Base-by-base conservation (phyloP, 2,888 invertebrate species). In the Periphyllus acericola region DNA sequence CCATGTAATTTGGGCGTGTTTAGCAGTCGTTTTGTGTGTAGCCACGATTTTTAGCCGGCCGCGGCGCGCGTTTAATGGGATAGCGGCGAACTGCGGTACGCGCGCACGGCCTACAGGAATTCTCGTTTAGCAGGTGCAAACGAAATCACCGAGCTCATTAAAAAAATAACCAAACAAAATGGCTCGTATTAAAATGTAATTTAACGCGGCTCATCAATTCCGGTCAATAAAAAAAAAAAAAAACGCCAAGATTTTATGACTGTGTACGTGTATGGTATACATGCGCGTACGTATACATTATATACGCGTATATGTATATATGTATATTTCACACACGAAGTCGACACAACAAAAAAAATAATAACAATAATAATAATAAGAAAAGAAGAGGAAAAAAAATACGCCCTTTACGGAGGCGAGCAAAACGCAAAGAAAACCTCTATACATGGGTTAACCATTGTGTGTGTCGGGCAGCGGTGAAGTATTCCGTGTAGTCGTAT, bases 161-260 rank as follows among this genome's bases (percentile, higher is more conserved):
- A 80, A 86, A 71, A 82, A 81, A 81, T 46, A 81, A 84, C 82
- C 82, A 55, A 83, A 83, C 71, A 52, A 78, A 84, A 86, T 66
- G 60, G 55, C 32, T 8, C 66, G 78, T 78, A 85, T 85, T 79
- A 85, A 85, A 85, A 68, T 19, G 76, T 85, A 85, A 85, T 85
- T 85, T 85, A 85, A 85, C 84, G 84, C 84, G 84, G 84, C 84
- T 80, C 86, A 40, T 86, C 86, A 66, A 87, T 87, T 87, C 72
- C 80, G 87, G 87, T 87, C 87, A 34, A 87, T 87, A 87, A 86
- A 55, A 79, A 85, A 14, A 86, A 52, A 78, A 66, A 81, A 81
- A 80, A 72, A 36, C 60, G n/a, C 74, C 66, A 60, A 60, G 68
- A 80, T 87, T 66, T 80, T 81, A 66, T 74, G 36, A 25, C n/a